Evolutionary conservation across 35 echinoderm and acorn worm genomes (phyloP).

Genomic region (Eucidaris tribuloides): DNA sequence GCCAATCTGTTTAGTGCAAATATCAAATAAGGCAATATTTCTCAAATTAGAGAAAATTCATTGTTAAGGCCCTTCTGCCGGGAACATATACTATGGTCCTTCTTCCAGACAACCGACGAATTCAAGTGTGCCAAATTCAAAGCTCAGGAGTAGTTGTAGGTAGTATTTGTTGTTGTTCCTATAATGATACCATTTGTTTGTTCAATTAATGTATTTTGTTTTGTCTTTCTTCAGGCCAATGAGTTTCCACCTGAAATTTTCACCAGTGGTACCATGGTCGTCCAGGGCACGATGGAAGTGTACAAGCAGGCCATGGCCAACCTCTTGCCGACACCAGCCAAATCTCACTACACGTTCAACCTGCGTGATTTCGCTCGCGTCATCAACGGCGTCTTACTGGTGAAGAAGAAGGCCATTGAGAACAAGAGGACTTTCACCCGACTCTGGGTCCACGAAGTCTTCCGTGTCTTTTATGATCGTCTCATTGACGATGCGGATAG

Average conservation of each 20-base stretch:
- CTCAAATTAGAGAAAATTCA: too few species aligned
- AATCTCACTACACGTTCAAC: conserved; percentile 99
- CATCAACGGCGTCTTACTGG: conserved; percentile 85
- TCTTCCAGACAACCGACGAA: too few species aligned
- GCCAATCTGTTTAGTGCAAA: too few species aligned
- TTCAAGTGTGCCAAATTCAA: too few species aligned
- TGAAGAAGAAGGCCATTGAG: conserved; percentile 93
- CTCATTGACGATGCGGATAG: conserved; percentile 93
- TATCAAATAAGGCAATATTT: too few species aligned
- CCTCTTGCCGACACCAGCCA: conserved; percentile 94
- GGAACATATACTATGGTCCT: too few species aligned
- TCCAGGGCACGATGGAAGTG: conserved; percentile 84
- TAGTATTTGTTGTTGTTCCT: too few species aligned
- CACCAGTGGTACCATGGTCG: conserved; percentile 75
- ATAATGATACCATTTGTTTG: too few species aligned
- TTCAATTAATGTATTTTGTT: too few species aligned
- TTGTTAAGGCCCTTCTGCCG: too few species aligned
- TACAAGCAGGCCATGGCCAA: conserved; percentile 99
- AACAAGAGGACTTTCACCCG: conserved; percentile 90
- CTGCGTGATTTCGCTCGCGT: conserved; percentile 93
- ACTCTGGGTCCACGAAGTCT: conserved; percentile 99
- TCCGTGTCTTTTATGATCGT: conserved; percentile 96
- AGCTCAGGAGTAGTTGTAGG: too few species aligned
- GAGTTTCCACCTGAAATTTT: conserved; percentile 90
- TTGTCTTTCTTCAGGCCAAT: conserved; percentile 59